Evolutionary conservation across 2,797 vertebrate species (phyloP).

Genomic region (Sebastes hubbsi): DNA sequence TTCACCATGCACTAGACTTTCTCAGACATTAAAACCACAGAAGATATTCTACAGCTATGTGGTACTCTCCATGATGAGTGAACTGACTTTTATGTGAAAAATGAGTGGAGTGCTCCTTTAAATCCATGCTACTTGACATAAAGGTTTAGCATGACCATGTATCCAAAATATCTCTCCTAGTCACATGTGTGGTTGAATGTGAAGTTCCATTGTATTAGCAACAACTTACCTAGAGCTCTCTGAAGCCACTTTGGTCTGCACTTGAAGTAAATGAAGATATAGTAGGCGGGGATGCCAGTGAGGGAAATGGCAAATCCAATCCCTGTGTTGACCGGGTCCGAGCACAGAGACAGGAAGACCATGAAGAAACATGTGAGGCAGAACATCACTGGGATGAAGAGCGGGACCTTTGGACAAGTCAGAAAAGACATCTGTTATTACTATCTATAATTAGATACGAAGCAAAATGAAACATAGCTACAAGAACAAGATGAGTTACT

Average conservation of each 20-base stretch:
- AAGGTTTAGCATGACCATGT: neutral
- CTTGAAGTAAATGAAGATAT: constrained; percentile 91
- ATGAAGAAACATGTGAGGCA: constrained; percentile 95
- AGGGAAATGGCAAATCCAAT: constrained; percentile 94
- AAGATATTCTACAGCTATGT: neutral
- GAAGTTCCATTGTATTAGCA: neutral
- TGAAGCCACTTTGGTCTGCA: constrained; percentile 84
- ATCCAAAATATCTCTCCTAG: neutral
- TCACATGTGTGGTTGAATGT: neutral
- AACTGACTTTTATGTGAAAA: neutral
- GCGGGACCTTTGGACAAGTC: constrained; percentile 86
- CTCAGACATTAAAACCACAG: neutral
- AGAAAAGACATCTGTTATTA: neutral
- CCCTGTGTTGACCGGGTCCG: constrained; percentile 92
- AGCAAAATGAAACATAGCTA: neutral
- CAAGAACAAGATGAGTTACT: neutral
- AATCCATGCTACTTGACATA: neutral
- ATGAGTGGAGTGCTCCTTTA: neutral
- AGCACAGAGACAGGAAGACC: constrained; percentile 94
- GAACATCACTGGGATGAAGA: constrained; percentile 92
- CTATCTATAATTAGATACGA: neutral
- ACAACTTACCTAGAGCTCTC: constrained; percentile 65
- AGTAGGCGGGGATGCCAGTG: constrained; percentile 95
- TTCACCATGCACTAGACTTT: no score
- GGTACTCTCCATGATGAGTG: neutral